Evolutionary conservation across 2,113 vertebrate genomes (phyloP), one percentile per base, ranked within the genome.

Genomic region (Balaeniceps rex): DNA sequence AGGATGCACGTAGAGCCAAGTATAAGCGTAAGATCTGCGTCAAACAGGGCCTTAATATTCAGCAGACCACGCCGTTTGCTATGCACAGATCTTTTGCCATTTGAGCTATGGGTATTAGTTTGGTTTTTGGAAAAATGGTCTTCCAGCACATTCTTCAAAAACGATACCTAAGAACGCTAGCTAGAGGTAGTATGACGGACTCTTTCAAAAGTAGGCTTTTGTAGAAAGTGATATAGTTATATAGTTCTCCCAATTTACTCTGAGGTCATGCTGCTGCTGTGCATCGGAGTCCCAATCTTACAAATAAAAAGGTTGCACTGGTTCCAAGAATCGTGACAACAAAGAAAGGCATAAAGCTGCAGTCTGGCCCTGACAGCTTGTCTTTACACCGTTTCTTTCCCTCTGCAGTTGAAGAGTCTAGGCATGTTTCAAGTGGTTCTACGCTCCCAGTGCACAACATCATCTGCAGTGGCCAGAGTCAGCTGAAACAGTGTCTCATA

Each of bases 91-190:
- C 46, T 91, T 81, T 63, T 23, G 42, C 61, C 46, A 31, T 75
- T 75, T 65, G 40, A 58, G 12, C n/a, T 44, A 29, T 28, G 34
- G 16, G 14, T 13, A 38, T 65, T 61, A 19, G n/a, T 93, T 69
- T 79, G 74, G 44, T 44, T 83, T 84, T 72, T 83, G 47, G 29
- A 38, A 51, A 65, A 85, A 29, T 11, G 6, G 3, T 70, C 65
- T 77, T 72, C 33, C 46, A 61, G 22, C n/a, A 65, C 7, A 6
- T 71, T 83, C n/a, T 91, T 87, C 19, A 36, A 70, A 89, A 88
- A 7, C 33, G 0, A 4, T 64, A 10, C 19, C 46, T 46, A 44
- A 29, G 49, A 89, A 57, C 0, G 1, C 14, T 51, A 79, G 18
- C 33, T 70, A 38, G 22, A 51, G 24, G 51, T 23, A 54, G 28